Percentiles rank a stretch among this genome's conserved stretches.
Evolutionary conservation across 2,888 invertebrate genomes (phyloP).

Genomic region (Heliconius aoede): DNA sequence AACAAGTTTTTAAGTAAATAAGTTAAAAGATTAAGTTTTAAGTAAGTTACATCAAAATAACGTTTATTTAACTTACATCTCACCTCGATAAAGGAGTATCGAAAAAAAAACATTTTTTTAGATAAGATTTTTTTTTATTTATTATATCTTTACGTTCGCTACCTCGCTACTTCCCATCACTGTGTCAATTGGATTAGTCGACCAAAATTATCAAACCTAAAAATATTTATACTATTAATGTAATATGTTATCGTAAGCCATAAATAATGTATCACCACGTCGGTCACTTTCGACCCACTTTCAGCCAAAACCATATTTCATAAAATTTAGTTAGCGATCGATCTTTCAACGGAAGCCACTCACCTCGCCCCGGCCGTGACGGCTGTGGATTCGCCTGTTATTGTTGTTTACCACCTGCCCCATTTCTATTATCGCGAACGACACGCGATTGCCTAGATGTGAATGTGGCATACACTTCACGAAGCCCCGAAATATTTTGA

Average conservation of each 20-base stretch:
- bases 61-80: too few relatives aligned
- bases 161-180: too few relatives aligned
- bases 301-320: conserved; percentile 74
- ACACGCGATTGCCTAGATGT: conserved; percentile 62
- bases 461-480: conserved; percentile 48
- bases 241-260: conserved; percentile 7
- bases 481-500: conserved; percentile 41
- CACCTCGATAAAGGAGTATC: too few relatives aligned
- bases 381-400: conserved; percentile 64
- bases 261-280: conserved; percentile 9
- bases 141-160: too few relatives aligned
- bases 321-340: conserved; percentile 76
- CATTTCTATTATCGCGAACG: conserved; percentile 63
- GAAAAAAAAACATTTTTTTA: too few relatives aligned
- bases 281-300: conserved; percentile 32
- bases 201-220: background rate
- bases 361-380: conserved; percentile 65
- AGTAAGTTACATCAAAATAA: too few relatives aligned
- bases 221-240: conserved; percentile 5
- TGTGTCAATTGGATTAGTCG: background rate
- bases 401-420: conserved; percentile 70
- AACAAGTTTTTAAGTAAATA: background rate
- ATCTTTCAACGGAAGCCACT: conserved; percentile 78
- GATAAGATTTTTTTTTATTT: too few relatives aligned
- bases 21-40: too few relatives aligned